A percentile compares a stretch with the other conserved stretches of the same genome.
Evolutionary conservation across 2,113 vertebrate genomes (phyloP).

Genomic region (Takifugu flavidus): DNA sequence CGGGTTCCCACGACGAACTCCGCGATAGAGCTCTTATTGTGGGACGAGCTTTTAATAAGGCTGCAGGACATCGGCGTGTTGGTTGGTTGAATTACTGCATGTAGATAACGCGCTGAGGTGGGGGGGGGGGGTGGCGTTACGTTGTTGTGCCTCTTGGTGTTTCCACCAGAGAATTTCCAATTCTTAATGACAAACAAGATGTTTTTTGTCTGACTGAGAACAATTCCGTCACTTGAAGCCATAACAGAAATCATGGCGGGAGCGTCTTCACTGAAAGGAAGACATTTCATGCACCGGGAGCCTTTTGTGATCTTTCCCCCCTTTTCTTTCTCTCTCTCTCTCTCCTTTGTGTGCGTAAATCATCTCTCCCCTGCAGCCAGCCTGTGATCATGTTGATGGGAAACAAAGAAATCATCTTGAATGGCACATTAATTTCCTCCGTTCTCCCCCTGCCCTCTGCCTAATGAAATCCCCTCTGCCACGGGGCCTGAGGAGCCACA

Average conservation of each 20-base stretch:
- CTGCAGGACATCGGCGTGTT: constrained; percentile 52
- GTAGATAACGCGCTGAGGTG: constrained; percentile 31
- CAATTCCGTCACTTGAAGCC: constrained; percentile 72
- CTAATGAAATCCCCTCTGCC: constrained; percentile 76
- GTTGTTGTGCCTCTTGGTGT: constrained; percentile 67
- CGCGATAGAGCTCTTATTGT: constrained; percentile 31
- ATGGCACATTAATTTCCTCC: constrained; percentile 78
- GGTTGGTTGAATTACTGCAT: constrained; percentile 57
- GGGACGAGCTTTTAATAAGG: constrained; percentile 46
- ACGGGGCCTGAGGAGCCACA: constrained; percentile 67
- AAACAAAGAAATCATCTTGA: constrained; percentile 78
- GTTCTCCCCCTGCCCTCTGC: constrained; percentile 70
- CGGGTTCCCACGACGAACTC: constrained; percentile 31
- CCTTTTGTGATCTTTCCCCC: constrained; percentile 68
- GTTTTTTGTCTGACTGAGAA: constrained; percentile 64
- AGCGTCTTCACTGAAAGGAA: constrained; percentile 69
- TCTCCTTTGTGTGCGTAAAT: constrained; percentile 73
- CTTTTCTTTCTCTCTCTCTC: constrained; percentile 50
- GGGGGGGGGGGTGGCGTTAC: constrained; percentile 45
- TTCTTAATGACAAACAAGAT: constrained; percentile 70
- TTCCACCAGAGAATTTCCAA: constrained; percentile 47
- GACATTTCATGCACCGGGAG: constrained; percentile 72
- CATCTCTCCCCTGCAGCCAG: constrained; percentile 74
- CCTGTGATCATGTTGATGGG: constrained; percentile 76
- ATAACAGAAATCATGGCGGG: constrained; percentile 67